Percentiles rank a stretch among this genome's conserved stretches.
phyloP scores from a whole-genome alignment of 1,140 invertebrate genomes.

The Thrips palmi region DNA sequence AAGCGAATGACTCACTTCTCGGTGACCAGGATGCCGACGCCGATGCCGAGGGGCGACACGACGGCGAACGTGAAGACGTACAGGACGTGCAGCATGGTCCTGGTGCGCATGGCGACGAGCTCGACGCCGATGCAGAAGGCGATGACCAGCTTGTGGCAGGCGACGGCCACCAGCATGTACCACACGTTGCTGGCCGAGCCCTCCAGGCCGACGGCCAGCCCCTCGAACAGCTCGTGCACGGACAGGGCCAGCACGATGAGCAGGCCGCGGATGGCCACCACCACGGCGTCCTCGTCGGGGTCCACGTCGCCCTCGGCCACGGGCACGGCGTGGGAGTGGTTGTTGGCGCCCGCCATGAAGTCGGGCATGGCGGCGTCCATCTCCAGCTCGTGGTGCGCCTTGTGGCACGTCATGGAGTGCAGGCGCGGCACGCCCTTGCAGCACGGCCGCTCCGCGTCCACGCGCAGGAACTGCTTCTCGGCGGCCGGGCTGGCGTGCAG shows the following conservation, averaged over 20 bases:
- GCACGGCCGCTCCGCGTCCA: neutral
- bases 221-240: conserved; percentile 44
- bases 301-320: conserved; percentile 8
- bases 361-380: neutral
- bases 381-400: neutral
- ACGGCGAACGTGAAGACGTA: conserved; percentile 32
- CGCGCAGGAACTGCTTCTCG: conserved; percentile 4
- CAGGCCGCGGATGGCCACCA: conserved; percentile 21
- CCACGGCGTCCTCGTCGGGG: conserved; percentile 8
- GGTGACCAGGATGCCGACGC: conserved; percentile 41
- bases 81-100: conserved; percentile 18
- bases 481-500: neutral
- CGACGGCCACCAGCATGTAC: conserved; percentile 48
- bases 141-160: conserved; percentile 38
- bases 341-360: conserved; percentile 2
- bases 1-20: too few species aligned
- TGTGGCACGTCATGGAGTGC: neutral
- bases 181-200: conserved; percentile 23
- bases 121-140: conserved; percentile 33
- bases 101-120: conserved; percentile 22
- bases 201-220: conserved; percentile 41
- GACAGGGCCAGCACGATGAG: conserved; percentile 38
- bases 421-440: conserved; percentile 1
- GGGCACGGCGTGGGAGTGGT: conserved; percentile 10
- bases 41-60: conserved; percentile 32